A percentile compares a stretch with the other conserved stretches of the same genome.
phyloP scores from a whole-genome alignment of 2,888 invertebrate species.

The Cheilosia soror region DNA sequence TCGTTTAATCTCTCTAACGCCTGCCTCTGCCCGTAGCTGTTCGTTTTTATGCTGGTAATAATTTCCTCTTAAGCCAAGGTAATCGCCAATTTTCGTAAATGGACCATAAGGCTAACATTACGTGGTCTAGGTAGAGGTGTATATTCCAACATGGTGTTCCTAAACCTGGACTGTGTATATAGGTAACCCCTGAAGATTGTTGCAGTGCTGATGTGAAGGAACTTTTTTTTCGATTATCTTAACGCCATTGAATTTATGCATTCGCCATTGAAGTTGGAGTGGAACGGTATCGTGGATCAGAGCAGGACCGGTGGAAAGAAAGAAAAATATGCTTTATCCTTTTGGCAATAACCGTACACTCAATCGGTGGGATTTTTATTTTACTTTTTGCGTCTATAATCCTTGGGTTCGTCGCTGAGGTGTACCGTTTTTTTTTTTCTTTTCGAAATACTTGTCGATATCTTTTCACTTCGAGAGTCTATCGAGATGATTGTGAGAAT shows the following conservation, averaged over 20 bases:
- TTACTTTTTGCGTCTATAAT: slow-evolving; percentile 27
- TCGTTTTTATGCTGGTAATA: slow-evolving; percentile 77
- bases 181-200: slow-evolving; percentile 40
- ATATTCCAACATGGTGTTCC: slow-evolving; percentile 10
- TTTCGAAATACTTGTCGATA: slow-evolving; percentile 47
- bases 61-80: slow-evolving; percentile 81
- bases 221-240: slow-evolving; percentile 65
- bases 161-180: not conserved
- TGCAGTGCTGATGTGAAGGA: slow-evolving; percentile 38
- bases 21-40: slow-evolving; percentile 46
- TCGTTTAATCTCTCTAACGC: slow-evolving; percentile 57
- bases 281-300: slow-evolving; percentile 16
- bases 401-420: slow-evolving; percentile 23
- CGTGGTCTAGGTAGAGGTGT: slow-evolving; percentile 30
- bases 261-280: slow-evolving; percentile 39
- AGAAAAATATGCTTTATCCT: slow-evolving; percentile 68
- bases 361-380: slow-evolving; percentile 49
- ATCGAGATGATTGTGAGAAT: slow-evolving; percentile 62
- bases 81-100: slow-evolving; percentile 82
- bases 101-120: slow-evolving; percentile 80
- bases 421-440: slow-evolving; percentile 9
- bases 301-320: slow-evolving; percentile 40
- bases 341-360: slow-evolving; percentile 54
- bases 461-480: slow-evolving; percentile 63
- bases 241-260: slow-evolving; percentile 71